Evolutionary conservation across 2,113 vertebrate genomes (phyloP).

Genomic region (Leucopsar rothschildi): DNA sequence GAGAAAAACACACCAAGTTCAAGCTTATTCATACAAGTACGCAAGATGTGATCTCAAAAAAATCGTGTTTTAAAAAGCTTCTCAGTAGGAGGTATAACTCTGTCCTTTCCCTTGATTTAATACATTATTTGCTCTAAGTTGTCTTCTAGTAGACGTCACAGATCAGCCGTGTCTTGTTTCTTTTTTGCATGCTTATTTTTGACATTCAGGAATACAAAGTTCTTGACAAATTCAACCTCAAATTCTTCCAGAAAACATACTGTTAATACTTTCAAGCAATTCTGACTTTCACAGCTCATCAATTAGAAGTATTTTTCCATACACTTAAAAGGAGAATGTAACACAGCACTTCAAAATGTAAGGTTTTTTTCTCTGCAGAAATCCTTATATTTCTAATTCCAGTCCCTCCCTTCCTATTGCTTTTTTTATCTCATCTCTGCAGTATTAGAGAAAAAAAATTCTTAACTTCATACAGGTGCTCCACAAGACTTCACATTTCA

Average conservation of each 20-base stretch:
- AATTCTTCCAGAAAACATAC: neutral
- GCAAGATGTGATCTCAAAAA: neutral
- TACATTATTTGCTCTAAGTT: neutral
- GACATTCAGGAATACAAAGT: neutral
- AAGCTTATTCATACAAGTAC: neutral
- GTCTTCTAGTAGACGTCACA: neutral
- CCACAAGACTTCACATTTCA: neutral
- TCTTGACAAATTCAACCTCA: neutral
- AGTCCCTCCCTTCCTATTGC: neutral
- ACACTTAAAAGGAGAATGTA: rapidly evolving
- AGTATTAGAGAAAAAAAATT: neutral
- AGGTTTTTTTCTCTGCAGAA: neutral
- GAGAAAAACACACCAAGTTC: neutral
- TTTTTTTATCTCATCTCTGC: neutral
- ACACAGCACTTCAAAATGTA: neutral
- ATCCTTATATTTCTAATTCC: neutral
- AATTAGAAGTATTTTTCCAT: neutral
- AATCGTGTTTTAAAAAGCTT: neutral
- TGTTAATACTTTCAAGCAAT: neutral
- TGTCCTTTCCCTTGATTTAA: neutral
- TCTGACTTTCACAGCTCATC: neutral
- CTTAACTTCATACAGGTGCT: neutral
- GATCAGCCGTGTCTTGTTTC: neutral
- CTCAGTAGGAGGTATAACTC: neutral
- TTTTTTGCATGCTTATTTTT: neutral